These are phyloP conservation scores for Astropecten irregularis DNA, from an alignment of 53 echinoderm and acorn worm genomes.

Conservation along the genomic window DNA sequence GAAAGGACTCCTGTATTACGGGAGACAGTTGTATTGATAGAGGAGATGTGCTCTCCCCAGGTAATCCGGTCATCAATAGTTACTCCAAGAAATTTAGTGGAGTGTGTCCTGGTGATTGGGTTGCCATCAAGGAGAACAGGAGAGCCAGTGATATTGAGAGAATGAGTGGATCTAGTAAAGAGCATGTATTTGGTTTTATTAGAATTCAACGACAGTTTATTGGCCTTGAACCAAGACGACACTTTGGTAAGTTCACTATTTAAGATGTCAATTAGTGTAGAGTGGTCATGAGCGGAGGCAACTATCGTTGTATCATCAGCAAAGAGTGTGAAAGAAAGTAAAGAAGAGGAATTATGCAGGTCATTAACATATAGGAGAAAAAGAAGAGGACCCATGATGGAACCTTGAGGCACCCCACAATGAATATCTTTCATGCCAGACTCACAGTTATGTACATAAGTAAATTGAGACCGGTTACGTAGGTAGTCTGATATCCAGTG, in stretches of 20 bases:
- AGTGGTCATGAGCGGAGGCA: neutral
- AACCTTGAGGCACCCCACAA: too few relatives aligned
- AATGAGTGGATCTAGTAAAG: neutral
- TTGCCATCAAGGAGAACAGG: neutral
- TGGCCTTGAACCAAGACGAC: constrained; percentile 10
- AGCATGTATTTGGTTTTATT: neutral
- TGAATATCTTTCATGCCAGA: too few relatives aligned
- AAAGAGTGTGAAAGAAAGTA: neutral
- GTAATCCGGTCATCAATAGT: neutral
- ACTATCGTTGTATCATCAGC: constrained; percentile 4
- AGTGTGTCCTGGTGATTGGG: too few relatives aligned
- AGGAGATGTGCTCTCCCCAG: too few relatives aligned
- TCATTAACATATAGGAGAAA: neutral
- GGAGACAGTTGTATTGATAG: too few relatives aligned
- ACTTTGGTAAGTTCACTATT: constrained; percentile 2
- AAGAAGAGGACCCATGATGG: too few relatives aligned
- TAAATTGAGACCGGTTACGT: too few relatives aligned
- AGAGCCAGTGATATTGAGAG: too few relatives aligned
- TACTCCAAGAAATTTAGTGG: too few relatives aligned
- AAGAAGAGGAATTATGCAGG: neutral
- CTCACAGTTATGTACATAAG: too few relatives aligned
- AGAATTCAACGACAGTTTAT: constrained; percentile 12
- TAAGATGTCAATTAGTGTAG: neutral
- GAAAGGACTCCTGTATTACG: neutral
- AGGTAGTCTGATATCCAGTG: too few relatives aligned